Conservation (phyloP, 2,888 invertebrate genomes). For the Leptothorax acervorum region DNA sequence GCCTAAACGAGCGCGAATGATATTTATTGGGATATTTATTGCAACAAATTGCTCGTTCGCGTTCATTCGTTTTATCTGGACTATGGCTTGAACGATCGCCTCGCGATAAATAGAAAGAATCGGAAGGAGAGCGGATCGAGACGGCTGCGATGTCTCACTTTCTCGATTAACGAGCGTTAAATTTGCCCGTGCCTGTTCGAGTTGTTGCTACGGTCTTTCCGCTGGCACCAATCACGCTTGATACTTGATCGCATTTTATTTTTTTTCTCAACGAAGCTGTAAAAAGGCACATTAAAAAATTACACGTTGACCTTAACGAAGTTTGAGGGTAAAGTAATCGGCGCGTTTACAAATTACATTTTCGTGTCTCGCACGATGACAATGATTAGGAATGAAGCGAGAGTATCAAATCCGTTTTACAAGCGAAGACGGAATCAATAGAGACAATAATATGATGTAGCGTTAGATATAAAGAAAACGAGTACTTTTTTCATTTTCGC, state of each 20-base stretch:
- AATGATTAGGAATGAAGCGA: constrained; percentile 40
- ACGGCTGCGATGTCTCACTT: neutral
- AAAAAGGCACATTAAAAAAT: constrained; percentile 67
- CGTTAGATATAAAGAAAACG: constrained; percentile 24
- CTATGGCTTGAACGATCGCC: neutral
- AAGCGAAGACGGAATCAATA: constrained; percentile 4
- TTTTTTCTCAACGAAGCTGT: constrained; percentile 57
- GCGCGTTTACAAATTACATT: constrained; percentile 42
- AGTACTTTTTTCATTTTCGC: neutral
- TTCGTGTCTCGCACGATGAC: constrained; percentile 31
- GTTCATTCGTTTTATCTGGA: neutral
- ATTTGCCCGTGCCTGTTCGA: neutral
- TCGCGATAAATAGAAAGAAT: constrained; percentile 18
- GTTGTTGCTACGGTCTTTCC: neutral
- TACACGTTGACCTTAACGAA: constrained; percentile 57
- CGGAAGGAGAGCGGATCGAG: neutral
- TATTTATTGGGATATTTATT: neutral
- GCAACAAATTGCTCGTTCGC: neutral
- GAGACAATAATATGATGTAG: constrained; percentile 22
- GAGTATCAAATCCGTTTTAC: constrained; percentile 30
- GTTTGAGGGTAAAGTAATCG: constrained; percentile 41
- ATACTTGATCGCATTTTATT: constrained; percentile 57
- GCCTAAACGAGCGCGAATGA: neutral
- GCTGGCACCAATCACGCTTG: constrained; percentile 27
- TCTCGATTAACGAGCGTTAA: neutral